Evolutionary conservation across 2,888 invertebrate species (phyloP), one percentile per base, ranked within the genome.

Genomic region (Drosophila ustulata): DNA sequence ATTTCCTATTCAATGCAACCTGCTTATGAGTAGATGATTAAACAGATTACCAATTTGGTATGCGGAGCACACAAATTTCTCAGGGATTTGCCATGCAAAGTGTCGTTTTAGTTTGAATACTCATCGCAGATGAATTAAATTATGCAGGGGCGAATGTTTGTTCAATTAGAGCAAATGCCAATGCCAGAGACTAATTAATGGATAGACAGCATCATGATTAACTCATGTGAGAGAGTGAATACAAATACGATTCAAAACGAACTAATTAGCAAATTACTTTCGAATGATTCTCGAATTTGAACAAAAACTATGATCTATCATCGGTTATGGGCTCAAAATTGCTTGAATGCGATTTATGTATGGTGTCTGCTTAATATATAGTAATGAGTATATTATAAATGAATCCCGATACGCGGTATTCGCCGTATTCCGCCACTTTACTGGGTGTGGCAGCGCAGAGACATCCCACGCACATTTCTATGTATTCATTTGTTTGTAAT

Each of bases 401-500:
- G 41, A 43, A 28, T 53, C 13, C 7, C 51, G n/a, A 51, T 51
- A 4, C 23, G 34, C 7, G 26, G 23, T 26, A n/a, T 32, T 13
- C 11, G 41, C n/a, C 6, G 18, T 18, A 18, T 18, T 18, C 18
- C 18, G 18, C 18, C 18, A 25, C 18, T 30, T 4, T 28, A 7
- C 5, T 41, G 53, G 28, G 30, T 41, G 41, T 41, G 41, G 39
- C 39, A 43, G 26, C 45, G 11, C 55, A 32, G 8, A 13, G 9
- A 18, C 49, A 49, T 13, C 6, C 51, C 66, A 76, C 61, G 53
- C 74, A 78, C 71, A 69, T 59, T 66, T 72, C 76, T 43, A 71
- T 68, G 68, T 79, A 88, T 85, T 82, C 80, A 88, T 88, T 89
- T 78, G 74, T 75, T 85, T 89, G 85, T 89, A 86, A 86, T 86